phyloP scores from a whole-genome alignment of 2,888 invertebrate genomes.

The Thereva unica region DNA sequence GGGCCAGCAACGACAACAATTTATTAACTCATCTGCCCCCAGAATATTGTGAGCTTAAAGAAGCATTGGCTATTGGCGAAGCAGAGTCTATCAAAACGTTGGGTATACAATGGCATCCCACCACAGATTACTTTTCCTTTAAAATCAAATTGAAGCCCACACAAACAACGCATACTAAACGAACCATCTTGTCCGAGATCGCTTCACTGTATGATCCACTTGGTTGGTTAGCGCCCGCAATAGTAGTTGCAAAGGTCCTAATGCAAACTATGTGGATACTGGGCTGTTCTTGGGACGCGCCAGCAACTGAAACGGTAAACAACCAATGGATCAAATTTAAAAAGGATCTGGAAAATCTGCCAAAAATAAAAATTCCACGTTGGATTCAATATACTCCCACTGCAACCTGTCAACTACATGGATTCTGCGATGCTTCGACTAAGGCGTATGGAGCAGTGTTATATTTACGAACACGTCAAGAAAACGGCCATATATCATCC shows the following conservation, averaged over 20 bases:
- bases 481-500: background rate
- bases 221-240: too few species aligned
- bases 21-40: too few species aligned
- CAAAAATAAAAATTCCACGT: background rate
- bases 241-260: background rate
- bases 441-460: slow-evolving; percentile 12
- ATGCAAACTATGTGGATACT: background rate
- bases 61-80: too few species aligned
- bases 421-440: slow-evolving; percentile 10
- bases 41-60: too few species aligned
- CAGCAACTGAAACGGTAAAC: background rate
- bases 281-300: background rate
- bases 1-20: too few species aligned
- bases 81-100: too few species aligned
- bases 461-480: background rate
- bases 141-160: too few species aligned
- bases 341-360: background rate
- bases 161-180: too few species aligned
- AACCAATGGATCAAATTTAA: background rate
- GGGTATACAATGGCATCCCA: too few species aligned
- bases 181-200: too few species aligned
- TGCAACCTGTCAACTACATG: slow-evolving; percentile 1
- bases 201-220: too few species aligned
- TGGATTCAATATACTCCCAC: background rate
- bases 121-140: too few species aligned